Evolutionary conservation across 2,888 invertebrate genomes (phyloP), one percentile per base, ranked within the genome.

Genomic region (Andrena flavipes): DNA sequence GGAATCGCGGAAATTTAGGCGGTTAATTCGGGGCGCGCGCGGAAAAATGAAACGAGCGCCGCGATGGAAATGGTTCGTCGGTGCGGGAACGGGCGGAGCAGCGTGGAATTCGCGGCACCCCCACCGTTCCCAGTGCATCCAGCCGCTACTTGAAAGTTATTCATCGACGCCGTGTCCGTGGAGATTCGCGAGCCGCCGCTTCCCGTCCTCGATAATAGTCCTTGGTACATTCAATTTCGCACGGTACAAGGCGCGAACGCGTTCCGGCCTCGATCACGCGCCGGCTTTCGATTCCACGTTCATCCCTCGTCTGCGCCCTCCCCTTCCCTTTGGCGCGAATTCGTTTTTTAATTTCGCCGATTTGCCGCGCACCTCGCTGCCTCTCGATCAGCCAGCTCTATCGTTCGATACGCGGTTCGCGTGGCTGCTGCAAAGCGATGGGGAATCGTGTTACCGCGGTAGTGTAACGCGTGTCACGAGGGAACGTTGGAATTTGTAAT

Each of bases 191-290:
- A 54, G 30, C n/a, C 16, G 26, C 23, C n/a, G 29, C n/a, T 35
- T 4, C 48, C 20, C 51, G 33, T 54, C 54, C 16, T 10, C 26
- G 48, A 63, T 78, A 68, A 78, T 67, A 54, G 78, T 29, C 54
- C 78, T 78, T 54, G 62, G 62, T 48, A 48, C 76, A 63, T 68
- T 78, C 76, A 54, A 78, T 76, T 76, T 26, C 30, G 62, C 48
- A 26, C 7, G 23, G 30, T 48, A 23, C 7, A 16, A 63, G 33
- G n/a, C 13, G 48, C 56, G 20, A 65, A 6, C 59, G 68, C 64
- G 42, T 16, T 23, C 3, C 42, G 13, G 20, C 35, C 6, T n/a
- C 30, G 65, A 65, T 65, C 75, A 48, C 2, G 16, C 26, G 42
- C 42, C 69, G 10, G 33, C 13, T 42, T 60, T 33, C 63, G 13